Evolutionary conservation across 2,797 vertebrate genomes (phyloP).

Genomic region (Perodicticus potto): DNA sequence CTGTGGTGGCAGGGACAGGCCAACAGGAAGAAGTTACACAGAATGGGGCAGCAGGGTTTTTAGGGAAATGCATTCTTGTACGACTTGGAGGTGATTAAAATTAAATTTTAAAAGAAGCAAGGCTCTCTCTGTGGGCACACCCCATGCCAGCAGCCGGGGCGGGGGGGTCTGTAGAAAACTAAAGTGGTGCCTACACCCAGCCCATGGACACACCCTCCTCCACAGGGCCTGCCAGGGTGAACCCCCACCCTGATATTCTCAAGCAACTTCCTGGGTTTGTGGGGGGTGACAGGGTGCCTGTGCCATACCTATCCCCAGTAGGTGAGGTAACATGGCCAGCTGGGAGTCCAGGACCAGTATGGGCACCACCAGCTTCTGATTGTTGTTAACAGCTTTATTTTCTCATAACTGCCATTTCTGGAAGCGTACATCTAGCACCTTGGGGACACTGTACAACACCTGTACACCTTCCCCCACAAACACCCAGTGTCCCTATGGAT

Average conservation of each 20-base stretch:
- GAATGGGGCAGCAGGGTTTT: background rate
- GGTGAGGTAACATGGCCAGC: fast-evolving
- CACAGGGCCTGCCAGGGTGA: background rate
- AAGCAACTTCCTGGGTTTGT: background rate
- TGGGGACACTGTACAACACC: background rate
- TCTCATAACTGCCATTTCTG: background rate
- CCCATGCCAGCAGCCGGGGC: background rate
- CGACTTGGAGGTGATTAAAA: background rate
- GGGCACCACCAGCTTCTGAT: background rate
- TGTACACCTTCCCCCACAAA: background rate
- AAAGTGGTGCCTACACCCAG: background rate
- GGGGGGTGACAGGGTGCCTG: background rate
- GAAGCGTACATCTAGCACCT: background rate
- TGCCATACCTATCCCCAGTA: background rate
- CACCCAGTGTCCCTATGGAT: background rate
- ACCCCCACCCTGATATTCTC: background rate
- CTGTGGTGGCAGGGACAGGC: background rate
- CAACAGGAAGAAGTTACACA: background rate
- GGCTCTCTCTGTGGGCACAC: background rate
- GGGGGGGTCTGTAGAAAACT: no score
- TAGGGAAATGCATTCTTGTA: background rate
- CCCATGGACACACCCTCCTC: no score
- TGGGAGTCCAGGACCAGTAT: background rate
- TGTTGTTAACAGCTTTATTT: background rate
- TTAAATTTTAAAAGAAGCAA: background rate